phyloP scores from a whole-genome alignment of 1,140 invertebrate species.

The Lepidurus couesii region DNA sequence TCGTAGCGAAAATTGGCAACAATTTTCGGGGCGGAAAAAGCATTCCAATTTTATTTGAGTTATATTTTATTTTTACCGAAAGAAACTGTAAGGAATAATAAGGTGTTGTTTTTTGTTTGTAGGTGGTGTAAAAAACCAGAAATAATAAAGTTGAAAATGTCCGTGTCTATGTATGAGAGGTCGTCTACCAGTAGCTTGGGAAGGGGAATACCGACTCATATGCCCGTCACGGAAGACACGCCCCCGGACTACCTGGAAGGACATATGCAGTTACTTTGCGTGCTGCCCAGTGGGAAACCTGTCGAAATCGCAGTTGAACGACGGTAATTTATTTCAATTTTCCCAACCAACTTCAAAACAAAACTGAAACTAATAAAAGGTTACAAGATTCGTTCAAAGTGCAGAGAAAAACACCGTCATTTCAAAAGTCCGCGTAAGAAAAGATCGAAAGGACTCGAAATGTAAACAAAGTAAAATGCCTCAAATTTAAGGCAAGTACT shows the following conservation, averaged over 20 bases:
- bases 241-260: conserved; percentile 68
- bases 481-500: background rate
- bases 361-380: background rate
- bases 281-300: conserved; percentile 58
- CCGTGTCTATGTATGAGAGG: conserved; percentile 5
- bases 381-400: background rate
- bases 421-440: background rate
- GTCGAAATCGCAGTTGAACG: conserved; percentile 60
- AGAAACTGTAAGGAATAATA: background rate
- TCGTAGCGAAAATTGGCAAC: too few relatives aligned
- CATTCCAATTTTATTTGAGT: background rate
- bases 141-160: background rate
- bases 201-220: background rate
- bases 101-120: background rate
- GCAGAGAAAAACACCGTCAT: background rate
- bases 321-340: conserved; percentile 51
- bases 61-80: background rate
- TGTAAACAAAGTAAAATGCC: background rate
- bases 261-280: conserved; percentile 64
- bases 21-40: background rate
- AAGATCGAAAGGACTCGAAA: background rate
- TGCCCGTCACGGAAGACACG: conserved; percentile 60
- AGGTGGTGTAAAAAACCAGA: background rate
- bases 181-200: background rate
- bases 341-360: background rate